A percentile compares a stretch with the other conserved stretches of the same genome.
These are phyloP conservation scores for Drosophila mimica DNA, from an alignment of 2,888 invertebrate genomes.

Conservation along the genomic window DNA sequence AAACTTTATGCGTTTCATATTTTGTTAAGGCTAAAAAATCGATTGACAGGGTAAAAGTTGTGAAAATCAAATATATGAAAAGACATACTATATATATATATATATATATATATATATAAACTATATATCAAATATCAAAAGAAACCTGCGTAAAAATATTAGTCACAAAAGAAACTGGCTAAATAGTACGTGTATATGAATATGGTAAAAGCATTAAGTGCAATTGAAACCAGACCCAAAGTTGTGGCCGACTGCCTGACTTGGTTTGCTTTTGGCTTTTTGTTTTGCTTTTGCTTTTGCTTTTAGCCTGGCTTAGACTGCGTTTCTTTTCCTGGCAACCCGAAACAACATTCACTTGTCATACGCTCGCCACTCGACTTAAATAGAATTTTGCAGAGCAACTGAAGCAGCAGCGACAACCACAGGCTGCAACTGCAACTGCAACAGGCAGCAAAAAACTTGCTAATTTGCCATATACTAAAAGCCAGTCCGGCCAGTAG, in stretches of 20 bases:
- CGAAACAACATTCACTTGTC: constrained; percentile 76
- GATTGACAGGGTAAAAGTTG: constrained; percentile 64
- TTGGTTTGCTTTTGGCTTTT: constrained; percentile 27
- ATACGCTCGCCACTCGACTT: constrained; percentile 53
- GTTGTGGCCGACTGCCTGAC: constrained; percentile 22
- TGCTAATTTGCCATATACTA: constrained; percentile 49
- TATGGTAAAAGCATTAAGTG: constrained; percentile 33
- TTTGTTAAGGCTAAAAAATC: constrained; percentile 58
- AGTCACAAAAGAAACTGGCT: constrained; percentile 8
- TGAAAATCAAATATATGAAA: constrained; percentile 26
- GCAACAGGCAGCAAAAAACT: constrained; percentile 25
- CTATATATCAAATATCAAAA: neutral
- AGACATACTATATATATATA: constrained; percentile 16
- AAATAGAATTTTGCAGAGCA: constrained; percentile 63
- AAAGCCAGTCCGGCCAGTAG: constrained; percentile 53
- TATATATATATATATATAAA: constrained; percentile 22
- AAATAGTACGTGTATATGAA: constrained; percentile 18
- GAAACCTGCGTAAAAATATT: constrained; percentile 5
- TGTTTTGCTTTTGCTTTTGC: constrained; percentile 27
- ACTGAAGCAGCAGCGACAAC: constrained; percentile 5
- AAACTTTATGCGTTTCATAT: constrained; percentile 45
- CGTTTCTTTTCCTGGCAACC: constrained; percentile 63
- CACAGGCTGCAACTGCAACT: neutral
- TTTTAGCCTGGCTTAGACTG: constrained; percentile 20
- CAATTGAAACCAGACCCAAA: constrained; percentile 30